Base-by-base conservation (phyloP, 2,797 vertebrate genomes). In the Gorsachius magnificus region DNA sequence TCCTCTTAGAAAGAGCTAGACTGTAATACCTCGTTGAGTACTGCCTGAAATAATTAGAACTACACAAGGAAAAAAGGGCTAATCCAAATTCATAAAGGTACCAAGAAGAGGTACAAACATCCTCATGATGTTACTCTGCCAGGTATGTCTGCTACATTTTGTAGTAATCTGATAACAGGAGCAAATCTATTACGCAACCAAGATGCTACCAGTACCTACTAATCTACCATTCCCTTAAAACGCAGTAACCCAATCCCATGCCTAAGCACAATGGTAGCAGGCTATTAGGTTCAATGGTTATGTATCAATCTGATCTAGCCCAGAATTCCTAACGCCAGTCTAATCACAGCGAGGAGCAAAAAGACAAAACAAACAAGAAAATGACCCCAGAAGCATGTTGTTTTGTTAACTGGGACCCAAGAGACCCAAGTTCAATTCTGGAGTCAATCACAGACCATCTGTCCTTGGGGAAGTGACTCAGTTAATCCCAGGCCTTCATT, bases 331-430 rank as follows among this genome's bases (percentile, higher is more conserved):
- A 56, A 64, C 1, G 1, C 51, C 63, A 88, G 41, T 10, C 77
- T 82, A 75, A 74, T 48, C 65, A 48, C 58, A 93, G 84, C 19
- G 16, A 89, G 84, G 71, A 92, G 33, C 57, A 91, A 65, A 78
- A 89, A 94, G 54, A 83, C 82, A 94, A 95, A 95, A 87, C 54
- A 90, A 92, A 92, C 31, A 83, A 1, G 6, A 72, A 87, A 95
- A 83, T 31, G 88, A 94, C 58, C 63, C 61, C 69, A 93, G 82
- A 91, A 74, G 61, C 41, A 36, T 25, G 12, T 14, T 95, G 89
- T 83, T 95, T 96, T 85, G 45, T 69, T 95, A 94, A 91, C 31
- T 21, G n/a, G 45, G 79, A 85, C 93, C 74, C 93, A 76, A 56
- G 96, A 90, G 93, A 95, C 65, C 13, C n/a, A 69, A 72, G 72